Percentiles rank a stretch among this genome's conserved stretches.
Conservation (phyloP, 2,113 vertebrate genomes). For the Rhineura floridana region DNA sequence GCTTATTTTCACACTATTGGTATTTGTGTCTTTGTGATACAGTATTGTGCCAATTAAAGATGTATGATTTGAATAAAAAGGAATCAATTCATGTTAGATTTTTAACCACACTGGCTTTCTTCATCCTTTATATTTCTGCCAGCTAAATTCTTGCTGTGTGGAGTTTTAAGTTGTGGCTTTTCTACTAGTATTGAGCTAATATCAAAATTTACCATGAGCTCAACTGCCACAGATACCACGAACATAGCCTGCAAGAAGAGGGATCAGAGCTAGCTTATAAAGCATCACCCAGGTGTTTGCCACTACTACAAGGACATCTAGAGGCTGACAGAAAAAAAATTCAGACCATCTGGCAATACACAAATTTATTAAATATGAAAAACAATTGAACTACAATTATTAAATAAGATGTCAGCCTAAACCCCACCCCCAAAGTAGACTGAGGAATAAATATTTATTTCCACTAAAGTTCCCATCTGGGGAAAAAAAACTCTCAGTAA, state of each 20-base stretch:
- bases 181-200: background rate
- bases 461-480: background rate
- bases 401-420: background rate
- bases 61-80: slow-evolving; percentile 11
- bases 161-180: background rate
- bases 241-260: background rate
- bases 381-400: background rate
- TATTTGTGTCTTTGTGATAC: background rate
- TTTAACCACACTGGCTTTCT: background rate
- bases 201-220: background rate
- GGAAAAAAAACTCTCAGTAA: background rate
- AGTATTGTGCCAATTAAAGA: slow-evolving; percentile 3
- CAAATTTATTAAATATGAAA: background rate
- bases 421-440: background rate
- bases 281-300: background rate
- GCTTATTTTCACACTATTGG: background rate
- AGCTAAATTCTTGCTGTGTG: background rate
- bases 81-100: background rate
- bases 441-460: background rate
- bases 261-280: background rate
- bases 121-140: background rate
- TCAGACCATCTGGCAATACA: background rate
- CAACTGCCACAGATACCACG: background rate
- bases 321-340: background rate
- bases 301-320: background rate